A percentile compares a stretch with the other conserved stretches of the same genome.
Conservation (phyloP, 2,888 invertebrate species). For the Deroplatys truncata region DNA sequence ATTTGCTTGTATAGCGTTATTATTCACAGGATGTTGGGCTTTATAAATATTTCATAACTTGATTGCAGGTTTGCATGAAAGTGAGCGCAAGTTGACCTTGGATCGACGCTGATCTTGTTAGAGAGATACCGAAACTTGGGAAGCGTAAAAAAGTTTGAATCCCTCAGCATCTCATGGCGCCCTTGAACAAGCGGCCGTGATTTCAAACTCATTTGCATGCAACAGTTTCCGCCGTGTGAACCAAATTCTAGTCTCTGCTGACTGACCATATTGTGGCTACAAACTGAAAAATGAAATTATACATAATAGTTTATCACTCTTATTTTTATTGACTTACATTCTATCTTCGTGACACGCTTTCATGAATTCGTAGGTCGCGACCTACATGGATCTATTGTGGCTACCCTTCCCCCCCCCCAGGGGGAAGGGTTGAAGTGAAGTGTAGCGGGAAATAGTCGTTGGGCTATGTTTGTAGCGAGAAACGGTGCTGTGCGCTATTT, state of each 20-base stretch:
- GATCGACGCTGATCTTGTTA: not conserved
- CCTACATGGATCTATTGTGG: no score
- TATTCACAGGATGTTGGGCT: not conserved
- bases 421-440: no score
- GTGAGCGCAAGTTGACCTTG: not conserved
- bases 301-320: not conserved
- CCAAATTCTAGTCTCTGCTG: not conserved
- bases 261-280: not conserved
- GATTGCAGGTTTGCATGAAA: no score
- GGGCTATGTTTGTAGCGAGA: no score
- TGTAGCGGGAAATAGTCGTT: no score
- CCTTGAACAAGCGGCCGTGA: not conserved
- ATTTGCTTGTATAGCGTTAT: not conserved
- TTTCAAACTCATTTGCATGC: not conserved
- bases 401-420: no score
- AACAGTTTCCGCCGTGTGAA: not conserved
- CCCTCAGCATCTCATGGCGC: not conserved
- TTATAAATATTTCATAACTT: not conserved
- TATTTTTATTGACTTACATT: no score
- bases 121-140: not conserved
- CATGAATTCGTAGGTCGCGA: no score
- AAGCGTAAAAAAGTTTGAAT: not conserved
- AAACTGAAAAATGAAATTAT: not conserved
- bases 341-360: no score
- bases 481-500: no score